These are phyloP conservation scores for Cromileptes altivelis DNA, from an alignment of 2,113 vertebrate genomes.

Conservation along the genomic window DNA sequence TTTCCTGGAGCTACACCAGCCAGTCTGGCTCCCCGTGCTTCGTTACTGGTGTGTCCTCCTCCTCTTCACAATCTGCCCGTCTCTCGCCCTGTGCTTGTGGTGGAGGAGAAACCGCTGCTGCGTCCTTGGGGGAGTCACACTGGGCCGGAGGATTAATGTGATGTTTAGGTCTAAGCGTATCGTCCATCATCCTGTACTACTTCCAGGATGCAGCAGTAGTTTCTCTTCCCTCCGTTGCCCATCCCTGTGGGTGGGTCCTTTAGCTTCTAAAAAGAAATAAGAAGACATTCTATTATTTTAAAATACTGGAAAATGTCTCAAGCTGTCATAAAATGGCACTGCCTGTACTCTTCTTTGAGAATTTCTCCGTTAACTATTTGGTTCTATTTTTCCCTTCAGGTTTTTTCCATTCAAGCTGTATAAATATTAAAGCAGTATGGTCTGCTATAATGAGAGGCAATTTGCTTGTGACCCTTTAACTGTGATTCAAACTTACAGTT, in stretches of 20 bases:
- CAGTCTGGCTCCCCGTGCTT: constrained; percentile 53
- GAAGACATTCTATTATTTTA: constrained; percentile 47
- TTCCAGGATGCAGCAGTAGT: constrained; percentile 65
- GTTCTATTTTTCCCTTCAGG: not conserved
- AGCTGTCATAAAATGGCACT: constrained; percentile 1
- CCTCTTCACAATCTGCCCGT: constrained; percentile 63
- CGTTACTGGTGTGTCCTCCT: constrained; percentile 67
- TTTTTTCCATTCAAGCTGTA: not conserved
- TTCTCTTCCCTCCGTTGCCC: constrained; percentile 64
- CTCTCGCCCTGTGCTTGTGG: constrained; percentile 58
- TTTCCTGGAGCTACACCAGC: constrained; percentile 69
- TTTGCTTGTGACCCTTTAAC: constrained; percentile 17
- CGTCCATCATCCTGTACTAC: constrained; percentile 80
- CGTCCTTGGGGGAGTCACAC: constrained; percentile 77
- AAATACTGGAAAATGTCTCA: constrained; percentile 18
- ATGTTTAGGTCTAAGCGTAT: constrained; percentile 79
- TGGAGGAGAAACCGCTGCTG: constrained; percentile 68
- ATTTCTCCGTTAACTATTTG: not conserved
- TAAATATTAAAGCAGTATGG: not conserved
- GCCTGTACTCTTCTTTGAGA: not conserved
- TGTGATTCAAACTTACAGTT: constrained; percentile 3
- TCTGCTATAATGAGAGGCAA: constrained; percentile 7
- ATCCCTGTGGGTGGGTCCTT: constrained; percentile 62
- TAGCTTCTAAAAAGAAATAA: constrained; percentile 51
- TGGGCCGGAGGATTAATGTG: constrained; percentile 80